Conservation (phyloP, 2,113 vertebrate genomes). For the Ciconia maguari region DNA sequence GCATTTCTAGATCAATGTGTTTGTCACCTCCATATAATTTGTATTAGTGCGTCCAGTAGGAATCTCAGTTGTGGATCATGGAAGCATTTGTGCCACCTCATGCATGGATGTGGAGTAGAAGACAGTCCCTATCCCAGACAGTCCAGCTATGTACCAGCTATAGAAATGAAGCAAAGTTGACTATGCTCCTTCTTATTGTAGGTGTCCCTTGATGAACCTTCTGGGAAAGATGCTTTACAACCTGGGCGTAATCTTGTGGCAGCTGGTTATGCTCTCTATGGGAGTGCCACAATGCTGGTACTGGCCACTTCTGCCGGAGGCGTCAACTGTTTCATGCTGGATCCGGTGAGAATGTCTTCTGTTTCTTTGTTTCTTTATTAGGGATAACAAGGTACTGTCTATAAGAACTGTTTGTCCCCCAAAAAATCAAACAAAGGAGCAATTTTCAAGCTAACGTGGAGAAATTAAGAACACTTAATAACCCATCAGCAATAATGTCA, state of each 20-base stretch:
- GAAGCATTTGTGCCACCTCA: not conserved
- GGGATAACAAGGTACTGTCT: not conserved
- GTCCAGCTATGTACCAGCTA: not conserved
- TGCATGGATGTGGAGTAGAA: not conserved
- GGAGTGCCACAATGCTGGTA: constrained; percentile 96
- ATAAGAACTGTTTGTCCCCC: not conserved
- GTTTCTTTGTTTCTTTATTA: not conserved
- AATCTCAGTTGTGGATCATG: not conserved
- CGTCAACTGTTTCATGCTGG: constrained; percentile 98
- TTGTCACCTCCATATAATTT: constrained; percentile 1
- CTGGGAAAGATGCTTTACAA: constrained; percentile 88
- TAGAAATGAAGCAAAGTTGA: not conserved
- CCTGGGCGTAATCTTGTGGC: constrained; percentile 90
- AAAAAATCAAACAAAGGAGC: not conserved
- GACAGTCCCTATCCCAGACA: not conserved
- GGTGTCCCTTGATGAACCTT: constrained; percentile 79
- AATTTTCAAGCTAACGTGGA: not conserved
- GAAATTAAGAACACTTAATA: not conserved
- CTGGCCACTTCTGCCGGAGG: constrained; percentile 83
- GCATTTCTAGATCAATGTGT: not conserved
- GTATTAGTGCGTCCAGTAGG: not conserved
- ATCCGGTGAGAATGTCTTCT: constrained; percentile 81
- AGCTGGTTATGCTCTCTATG: constrained; percentile 94
- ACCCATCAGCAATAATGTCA: not conserved
- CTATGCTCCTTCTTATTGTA: constrained; percentile 7